Conservation (phyloP, 2,888 invertebrate species). For the Tenthredo notha region DNA sequence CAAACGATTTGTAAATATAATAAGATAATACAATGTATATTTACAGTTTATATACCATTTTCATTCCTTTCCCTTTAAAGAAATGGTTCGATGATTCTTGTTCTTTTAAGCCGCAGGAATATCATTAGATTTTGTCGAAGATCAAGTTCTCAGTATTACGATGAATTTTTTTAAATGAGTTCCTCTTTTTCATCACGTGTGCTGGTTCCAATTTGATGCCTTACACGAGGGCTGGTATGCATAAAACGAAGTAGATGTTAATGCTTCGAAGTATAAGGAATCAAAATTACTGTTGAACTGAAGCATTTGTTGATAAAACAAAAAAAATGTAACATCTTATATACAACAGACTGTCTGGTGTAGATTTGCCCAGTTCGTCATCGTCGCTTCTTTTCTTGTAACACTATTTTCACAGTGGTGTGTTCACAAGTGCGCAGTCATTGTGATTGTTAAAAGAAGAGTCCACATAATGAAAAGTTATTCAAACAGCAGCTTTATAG, state of each 20-base stretch:
- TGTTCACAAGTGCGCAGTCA: not conserved
- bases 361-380: not conserved
- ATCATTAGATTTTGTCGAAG: not conserved
- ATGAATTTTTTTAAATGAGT: not conserved
- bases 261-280: not conserved
- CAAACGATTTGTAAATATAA: slow-evolving; percentile 19
- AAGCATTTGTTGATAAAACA: not conserved
- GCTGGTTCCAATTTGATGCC: not conserved
- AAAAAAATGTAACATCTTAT: not conserved
- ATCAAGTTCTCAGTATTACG: not conserved
- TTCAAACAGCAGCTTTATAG: not conserved
- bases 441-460: not conserved
- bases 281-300: not conserved
- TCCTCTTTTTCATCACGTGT: slow-evolving; percentile 2
- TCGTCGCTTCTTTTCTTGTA: not conserved
- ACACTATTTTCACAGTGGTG: not conserved
- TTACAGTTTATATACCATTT: slow-evolving; percentile 4
- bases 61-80: not conserved
- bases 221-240: not conserved
- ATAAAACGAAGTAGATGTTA: not conserved
- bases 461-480: not conserved
- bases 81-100: slow-evolving; percentile 9
- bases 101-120: not conserved
- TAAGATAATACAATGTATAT: slow-evolving; percentile 1
- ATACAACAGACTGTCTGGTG: not conserved